phyloP scores from a whole-genome alignment of 2,113 vertebrate species.

The Nycticryphes semicollaris region DNA sequence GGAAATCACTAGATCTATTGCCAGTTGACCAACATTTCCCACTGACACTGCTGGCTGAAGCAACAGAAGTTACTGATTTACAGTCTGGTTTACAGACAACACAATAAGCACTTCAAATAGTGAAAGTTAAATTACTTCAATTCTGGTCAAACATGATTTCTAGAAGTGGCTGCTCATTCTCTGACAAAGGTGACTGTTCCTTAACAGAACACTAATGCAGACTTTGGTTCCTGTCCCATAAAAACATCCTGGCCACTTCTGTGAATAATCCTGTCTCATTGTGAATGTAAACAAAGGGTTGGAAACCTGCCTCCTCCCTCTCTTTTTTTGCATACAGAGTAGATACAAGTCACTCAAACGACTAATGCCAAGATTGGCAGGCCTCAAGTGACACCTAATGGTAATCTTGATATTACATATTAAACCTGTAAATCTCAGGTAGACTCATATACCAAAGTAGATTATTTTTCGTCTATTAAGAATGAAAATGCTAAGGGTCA shows the following conservation, averaged over 20 bases:
- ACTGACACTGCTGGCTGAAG: slow-evolving; percentile 94
- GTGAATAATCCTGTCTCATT: neutral
- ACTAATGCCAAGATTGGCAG: neutral
- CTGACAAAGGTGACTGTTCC: neutral
- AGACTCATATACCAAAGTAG: neutral
- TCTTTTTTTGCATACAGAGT: neutral
- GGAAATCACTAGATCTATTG: slow-evolving; percentile 90
- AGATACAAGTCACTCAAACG: neutral
- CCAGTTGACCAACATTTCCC: slow-evolving; percentile 94
- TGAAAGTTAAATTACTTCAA: neutral
- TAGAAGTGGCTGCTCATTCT: neutral
- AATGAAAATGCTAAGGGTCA: neutral
- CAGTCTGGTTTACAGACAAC: neutral
- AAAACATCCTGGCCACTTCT: neutral
- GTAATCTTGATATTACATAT: neutral
- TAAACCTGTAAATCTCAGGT: neutral
- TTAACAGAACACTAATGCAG: neutral
- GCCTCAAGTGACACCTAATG: neutral
- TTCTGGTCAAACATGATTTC: neutral
- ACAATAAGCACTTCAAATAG: neutral
- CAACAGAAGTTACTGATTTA: neutral
- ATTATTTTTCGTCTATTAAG: neutral
- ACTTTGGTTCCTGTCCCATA: neutral
- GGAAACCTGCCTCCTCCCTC: neutral
- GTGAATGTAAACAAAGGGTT: neutral